Evolutionary conservation across 2,888 invertebrate genomes (phyloP).

Genomic region (Drosophila dives): DNA sequence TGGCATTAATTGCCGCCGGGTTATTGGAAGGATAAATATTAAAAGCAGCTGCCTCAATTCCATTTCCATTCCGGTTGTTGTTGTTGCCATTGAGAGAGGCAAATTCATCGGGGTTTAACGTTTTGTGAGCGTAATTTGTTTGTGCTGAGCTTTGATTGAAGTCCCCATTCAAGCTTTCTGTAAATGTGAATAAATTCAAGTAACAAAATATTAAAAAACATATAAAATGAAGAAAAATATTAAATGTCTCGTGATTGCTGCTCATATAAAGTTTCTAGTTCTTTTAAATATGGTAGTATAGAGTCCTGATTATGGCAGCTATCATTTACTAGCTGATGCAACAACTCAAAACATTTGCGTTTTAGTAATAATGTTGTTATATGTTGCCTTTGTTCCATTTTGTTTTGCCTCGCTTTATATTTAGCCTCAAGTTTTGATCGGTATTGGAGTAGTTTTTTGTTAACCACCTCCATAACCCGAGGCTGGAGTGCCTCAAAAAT

Average conservation of each 20-base stretch:
- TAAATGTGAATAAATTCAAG: conserved; percentile 12
- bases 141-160: conserved; percentile 44
- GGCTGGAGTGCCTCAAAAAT: conserved; percentile 12
- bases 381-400: conserved; percentile 13
- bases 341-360: conserved; percentile 47
- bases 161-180: conserved; percentile 74
- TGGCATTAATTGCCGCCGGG: conserved; percentile 63
- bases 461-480: conserved; percentile 1
- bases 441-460: neutral
- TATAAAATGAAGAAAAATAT: conserved; percentile 14
- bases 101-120: conserved; percentile 70
- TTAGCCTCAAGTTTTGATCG: conserved; percentile 34
- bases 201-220: conserved; percentile 15
- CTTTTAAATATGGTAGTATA: conserved; percentile 33
- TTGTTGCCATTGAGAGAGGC: conserved; percentile 60
- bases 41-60: conserved; percentile 34
- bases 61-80: conserved; percentile 50
- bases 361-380: conserved; percentile 14
- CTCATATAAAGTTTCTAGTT: conserved; percentile 43
- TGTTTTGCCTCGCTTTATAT: conserved; percentile 31
- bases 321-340: conserved; percentile 27
- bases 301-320: neutral
- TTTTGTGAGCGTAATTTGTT: conserved; percentile 48
- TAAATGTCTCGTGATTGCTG: conserved; percentile 18
- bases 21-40: conserved; percentile 29